Conservation (phyloP, 2,888 invertebrate species). For the Catocala nupta region DNA sequence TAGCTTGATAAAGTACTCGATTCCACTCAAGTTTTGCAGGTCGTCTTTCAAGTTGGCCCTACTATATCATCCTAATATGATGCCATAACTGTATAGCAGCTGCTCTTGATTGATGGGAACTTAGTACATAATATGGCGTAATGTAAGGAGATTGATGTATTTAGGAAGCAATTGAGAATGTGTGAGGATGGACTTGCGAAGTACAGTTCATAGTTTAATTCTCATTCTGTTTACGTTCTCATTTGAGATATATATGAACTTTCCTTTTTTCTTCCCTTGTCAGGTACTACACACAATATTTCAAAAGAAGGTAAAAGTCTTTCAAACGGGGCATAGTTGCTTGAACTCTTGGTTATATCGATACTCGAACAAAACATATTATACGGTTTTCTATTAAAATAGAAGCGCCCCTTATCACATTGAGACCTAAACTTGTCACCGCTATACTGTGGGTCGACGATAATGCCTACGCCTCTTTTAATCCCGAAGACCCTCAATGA, state of each 20-base stretch:
- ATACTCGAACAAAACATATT: too few species aligned
- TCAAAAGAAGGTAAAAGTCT: too few species aligned
- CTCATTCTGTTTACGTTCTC: too few species aligned
- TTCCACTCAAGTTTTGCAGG: slow-evolving; percentile 12
- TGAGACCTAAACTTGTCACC: not conserved
- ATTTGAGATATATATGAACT: too few species aligned
- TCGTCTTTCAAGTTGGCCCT: slow-evolving; percentile 20
- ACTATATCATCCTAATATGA: slow-evolving; percentile 38
- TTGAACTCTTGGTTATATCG: too few species aligned
- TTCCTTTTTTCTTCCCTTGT: too few species aligned
- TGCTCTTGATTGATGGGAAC: slow-evolving; percentile 74
- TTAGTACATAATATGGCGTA: slow-evolving; percentile 62
- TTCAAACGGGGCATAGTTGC: too few species aligned
- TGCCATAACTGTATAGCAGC: slow-evolving; percentile 60
- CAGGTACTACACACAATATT: too few species aligned
- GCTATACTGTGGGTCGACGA: not conserved
- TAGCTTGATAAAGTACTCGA: not conserved
- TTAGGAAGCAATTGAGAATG: slow-evolving; percentile 51
- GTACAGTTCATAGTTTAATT: too few species aligned
- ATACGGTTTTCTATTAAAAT: not conserved
- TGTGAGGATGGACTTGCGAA: slow-evolving; percentile 38
- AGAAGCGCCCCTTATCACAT: not conserved
- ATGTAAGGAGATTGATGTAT: slow-evolving; percentile 65
- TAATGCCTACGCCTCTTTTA: not conserved
- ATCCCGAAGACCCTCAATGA: not conserved